Conservation (phyloP, 2,888 invertebrate genomes). For the Alentia gelatinosa region DNA sequence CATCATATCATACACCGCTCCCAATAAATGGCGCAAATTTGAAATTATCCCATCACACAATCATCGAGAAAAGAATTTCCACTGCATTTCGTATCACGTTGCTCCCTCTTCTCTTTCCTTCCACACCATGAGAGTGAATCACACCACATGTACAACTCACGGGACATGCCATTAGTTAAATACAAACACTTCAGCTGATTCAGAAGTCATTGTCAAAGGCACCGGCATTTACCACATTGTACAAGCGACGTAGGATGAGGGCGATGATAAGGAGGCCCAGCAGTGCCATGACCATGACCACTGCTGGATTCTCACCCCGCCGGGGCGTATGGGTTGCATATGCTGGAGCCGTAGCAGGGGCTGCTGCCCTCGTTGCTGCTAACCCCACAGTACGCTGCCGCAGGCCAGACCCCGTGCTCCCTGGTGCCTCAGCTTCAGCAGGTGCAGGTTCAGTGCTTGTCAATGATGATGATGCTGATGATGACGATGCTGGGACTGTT, state of each 20-base stretch:
- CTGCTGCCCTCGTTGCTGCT: neutral
- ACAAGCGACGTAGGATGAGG: constrained; percentile 41
- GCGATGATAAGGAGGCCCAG: constrained; percentile 50
- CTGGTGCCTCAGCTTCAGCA: neutral
- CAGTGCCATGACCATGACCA: constrained; percentile 28
- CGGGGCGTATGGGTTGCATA: neutral
- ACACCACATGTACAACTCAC: no score
- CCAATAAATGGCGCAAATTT: no score
- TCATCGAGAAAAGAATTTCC: no score
- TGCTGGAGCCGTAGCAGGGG: neutral
- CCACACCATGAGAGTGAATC: no score
- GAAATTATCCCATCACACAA: no score
- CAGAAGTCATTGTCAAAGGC: constrained; percentile 36
- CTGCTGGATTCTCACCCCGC: constrained; percentile 36
- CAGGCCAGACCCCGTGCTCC: neutral
- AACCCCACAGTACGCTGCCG: no score
- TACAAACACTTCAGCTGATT: neutral
- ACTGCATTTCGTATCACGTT: no score
- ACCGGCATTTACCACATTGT: constrained; percentile 5
- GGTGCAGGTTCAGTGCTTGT: no score
- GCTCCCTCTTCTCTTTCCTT: no score
- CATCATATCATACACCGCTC: no score
- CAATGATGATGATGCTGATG: neutral
- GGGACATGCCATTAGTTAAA: no score
- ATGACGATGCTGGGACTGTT: neutral